These are phyloP conservation scores for Ecliptopera silaceata DNA, from an alignment of 2,888 invertebrate species.

Conservation along the genomic window DNA sequence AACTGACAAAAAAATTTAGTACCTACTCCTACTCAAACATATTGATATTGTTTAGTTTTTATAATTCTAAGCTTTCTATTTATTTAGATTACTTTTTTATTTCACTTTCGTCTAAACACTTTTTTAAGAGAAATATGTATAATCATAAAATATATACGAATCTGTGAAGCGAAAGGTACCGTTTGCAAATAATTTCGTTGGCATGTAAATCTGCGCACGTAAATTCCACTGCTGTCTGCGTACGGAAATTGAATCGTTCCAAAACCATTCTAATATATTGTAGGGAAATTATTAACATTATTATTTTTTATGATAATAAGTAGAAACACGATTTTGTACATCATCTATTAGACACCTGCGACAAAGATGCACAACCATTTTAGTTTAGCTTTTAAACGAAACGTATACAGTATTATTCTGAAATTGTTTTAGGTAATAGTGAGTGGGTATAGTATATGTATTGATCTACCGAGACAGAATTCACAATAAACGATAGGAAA, in stretches of 20 bases:
- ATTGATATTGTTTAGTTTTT: not conserved
- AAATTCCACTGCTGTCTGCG: conserved; percentile 79
- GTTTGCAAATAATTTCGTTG: conserved; percentile 78
- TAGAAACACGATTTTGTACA: conserved; percentile 8
- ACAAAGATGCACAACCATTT: conserved; percentile 2
- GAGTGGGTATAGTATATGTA: too few species aligned
- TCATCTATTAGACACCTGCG: conserved; percentile 18
- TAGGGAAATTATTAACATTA: conserved; percentile 24
- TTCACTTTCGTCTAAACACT: too few species aligned
- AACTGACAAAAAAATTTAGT: not conserved
- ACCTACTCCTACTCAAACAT: not conserved
- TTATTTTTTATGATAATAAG: conserved; percentile 21
- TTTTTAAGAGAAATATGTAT: conserved; percentile 11
- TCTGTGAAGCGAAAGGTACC: conserved; percentile 57
- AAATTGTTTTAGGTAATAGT: conserved; percentile 15
- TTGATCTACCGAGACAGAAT: conserved; percentile 6
- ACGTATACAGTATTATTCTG: not conserved
- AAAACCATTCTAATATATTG: conserved; percentile 71
- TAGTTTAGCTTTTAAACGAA: conserved; percentile 1
- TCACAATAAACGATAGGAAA: conserved; percentile 20
- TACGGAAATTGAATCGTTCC: conserved; percentile 80
- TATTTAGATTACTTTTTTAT: too few species aligned
- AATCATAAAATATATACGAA: conserved; percentile 71
- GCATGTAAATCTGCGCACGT: conserved; percentile 80
- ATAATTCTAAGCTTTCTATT: too few species aligned